Percentiles rank a stretch among this genome's conserved stretches.
Evolutionary conservation across 1,140 invertebrate genomes (phyloP).

Genomic region (Ceratoteleas bidentatus): DNA sequence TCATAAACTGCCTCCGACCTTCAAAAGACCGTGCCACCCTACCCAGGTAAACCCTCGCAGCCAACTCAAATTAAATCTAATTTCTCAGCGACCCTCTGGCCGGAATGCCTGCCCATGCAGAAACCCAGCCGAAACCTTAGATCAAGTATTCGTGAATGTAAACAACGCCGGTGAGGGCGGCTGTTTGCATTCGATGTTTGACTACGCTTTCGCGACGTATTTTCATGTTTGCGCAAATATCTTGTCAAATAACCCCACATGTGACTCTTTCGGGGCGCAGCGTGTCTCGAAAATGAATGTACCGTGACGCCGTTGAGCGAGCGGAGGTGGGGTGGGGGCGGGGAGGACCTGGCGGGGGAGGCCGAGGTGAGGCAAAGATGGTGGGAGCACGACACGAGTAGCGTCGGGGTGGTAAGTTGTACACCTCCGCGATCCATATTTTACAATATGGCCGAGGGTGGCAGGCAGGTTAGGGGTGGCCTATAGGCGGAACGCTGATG

Average conservation of each 20-base stretch:
- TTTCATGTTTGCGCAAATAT: conserved; percentile 60
- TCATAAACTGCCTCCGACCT: neutral
- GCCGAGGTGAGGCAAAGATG: conserved; percentile 41
- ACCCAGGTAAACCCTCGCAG: conserved; percentile 9
- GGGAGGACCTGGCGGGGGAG: conserved; percentile 32
- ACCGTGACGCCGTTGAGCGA: conserved; percentile 30
- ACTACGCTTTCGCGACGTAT: conserved; percentile 41
- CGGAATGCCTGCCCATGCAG: conserved; percentile 13
- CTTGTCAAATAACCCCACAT: conserved; percentile 46
- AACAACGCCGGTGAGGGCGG: conserved; percentile 30
- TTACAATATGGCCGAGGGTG: conserved; percentile 79
- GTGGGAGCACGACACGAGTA: conserved; percentile 41
- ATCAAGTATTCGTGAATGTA: conserved; percentile 44
- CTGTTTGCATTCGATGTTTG: conserved; percentile 53
- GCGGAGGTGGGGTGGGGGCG: neutral
- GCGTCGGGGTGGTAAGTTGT: conserved; percentile 73
- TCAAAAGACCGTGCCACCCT: conserved; percentile 1
- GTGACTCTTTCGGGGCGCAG: conserved; percentile 37
- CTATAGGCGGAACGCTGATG: conserved; percentile 78
- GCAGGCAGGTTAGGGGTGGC: conserved; percentile 75
- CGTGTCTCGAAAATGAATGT: conserved; percentile 53
- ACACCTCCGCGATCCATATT: conserved; percentile 80
- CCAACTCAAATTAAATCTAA: conserved; percentile 17
- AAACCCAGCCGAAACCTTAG: conserved; percentile 18
- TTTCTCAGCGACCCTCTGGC: neutral